Evolutionary conservation across 2,113 vertebrate species (phyloP), one percentile per base, ranked within the genome.

Genomic region (Tetrax tetrax): DNA sequence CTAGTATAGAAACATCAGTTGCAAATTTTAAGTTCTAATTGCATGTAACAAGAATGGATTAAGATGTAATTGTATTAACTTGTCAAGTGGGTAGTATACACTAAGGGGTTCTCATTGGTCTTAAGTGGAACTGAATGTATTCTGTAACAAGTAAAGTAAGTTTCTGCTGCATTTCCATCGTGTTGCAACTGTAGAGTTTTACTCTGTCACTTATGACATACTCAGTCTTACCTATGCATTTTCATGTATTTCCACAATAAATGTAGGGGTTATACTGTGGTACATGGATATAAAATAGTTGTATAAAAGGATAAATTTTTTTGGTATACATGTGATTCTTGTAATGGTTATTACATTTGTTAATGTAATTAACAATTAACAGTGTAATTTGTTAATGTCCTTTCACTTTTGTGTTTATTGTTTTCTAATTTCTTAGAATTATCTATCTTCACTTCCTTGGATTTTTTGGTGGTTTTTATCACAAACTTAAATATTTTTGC

Each of bases 401-500:
- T 66, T 79, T 91, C 5, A 11, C 14, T 91, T 89, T 77, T 38
- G 8, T 48, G 35, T 45, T 45, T 85, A 31, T 6, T 15, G 13
- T 83, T 78, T 76, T 11, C 33, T 86, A 38, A n/a, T 75, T 66
- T 48, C 47, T 88, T 77, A 47, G 19, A 65, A 64, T 41, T 94
- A 3, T 59, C 14, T 76, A 1, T 59, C 29, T 29, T 50, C 48
- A 64, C 14, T 50, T 83, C 15, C 24, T 16, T 70, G 70, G 27
- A 59, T 56, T 82, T 57, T 79, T 76, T 82, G 51, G 12, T 69
- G 8, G 0, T 9, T 89, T 65, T 79, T 81, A 25, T 92, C 37
- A 50, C 47, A 81, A 90, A 45, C 27, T n/a, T 45, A 13, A 75
- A 18, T 90, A 18, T 93, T 94, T 98, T 97, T 95, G 48, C 97